phyloP scores from a whole-genome alignment of 2,113 vertebrate species.

The Rhagologus leucostigma region DNA sequence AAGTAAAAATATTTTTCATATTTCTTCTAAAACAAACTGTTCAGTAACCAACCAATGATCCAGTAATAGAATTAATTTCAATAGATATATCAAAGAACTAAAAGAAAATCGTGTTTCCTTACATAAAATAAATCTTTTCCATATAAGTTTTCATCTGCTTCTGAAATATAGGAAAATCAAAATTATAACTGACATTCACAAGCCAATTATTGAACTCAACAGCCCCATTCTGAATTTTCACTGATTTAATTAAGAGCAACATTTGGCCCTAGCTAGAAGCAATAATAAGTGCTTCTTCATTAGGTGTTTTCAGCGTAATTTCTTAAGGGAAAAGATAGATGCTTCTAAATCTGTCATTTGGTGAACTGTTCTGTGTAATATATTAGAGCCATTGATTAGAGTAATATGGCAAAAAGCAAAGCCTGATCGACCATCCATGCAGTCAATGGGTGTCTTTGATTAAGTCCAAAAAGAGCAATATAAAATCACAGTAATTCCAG shows the following conservation, averaged over 20 bases:
- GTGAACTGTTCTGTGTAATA: constrained; percentile 64
- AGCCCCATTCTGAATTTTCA: constrained; percentile 16
- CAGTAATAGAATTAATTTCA: background rate
- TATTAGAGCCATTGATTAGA: constrained; percentile 73
- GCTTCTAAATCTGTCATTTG: constrained; percentile 66
- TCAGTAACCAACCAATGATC: background rate
- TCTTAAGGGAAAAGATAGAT: constrained; percentile 66
- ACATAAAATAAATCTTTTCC: constrained; percentile 1
- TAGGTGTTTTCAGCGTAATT: constrained; percentile 64
- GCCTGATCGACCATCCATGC: constrained; percentile 45
- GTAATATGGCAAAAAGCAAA: constrained; percentile 70
- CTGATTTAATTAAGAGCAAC: constrained; percentile 53
- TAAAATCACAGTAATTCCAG: constrained; percentile 63
- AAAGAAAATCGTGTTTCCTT: background rate
- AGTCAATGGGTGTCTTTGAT: constrained; percentile 53
- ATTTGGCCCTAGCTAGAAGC: constrained; percentile 41
- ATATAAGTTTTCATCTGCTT: constrained; percentile 16
- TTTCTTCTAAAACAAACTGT: constrained; percentile 3
- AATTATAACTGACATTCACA: constrained; percentile 10
- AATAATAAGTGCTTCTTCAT: constrained; percentile 56
- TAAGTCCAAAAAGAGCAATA: constrained; percentile 52
- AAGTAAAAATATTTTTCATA: constrained; percentile 12
- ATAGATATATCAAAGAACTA: background rate
- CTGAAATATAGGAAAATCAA: constrained; percentile 41
- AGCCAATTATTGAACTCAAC: constrained; percentile 26